Base-by-base conservation (phyloP, 2,797 vertebrate genomes). In the Taenioides sp. region DNA sequence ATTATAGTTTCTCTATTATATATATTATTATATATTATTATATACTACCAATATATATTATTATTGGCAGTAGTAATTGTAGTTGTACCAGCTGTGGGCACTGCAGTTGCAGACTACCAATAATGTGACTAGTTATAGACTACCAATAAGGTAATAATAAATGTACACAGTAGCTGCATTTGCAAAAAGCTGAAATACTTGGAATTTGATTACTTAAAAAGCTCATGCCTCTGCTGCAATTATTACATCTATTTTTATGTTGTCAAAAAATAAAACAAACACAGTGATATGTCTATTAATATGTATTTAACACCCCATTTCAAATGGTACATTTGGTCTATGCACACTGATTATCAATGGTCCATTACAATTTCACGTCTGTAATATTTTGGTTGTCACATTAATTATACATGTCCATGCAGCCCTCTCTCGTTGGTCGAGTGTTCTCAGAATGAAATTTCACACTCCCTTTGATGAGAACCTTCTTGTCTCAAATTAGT, bases 401-500 rank as follows among this genome's bases (percentile, higher is more conserved):
- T 74, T 25, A 55, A 4, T 4, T 62, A 1, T 22, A 63, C 49
- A 37, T 14, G 7, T 59, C 7, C 18, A 27, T 5, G 54, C 54
- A 23, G 22, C 22, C 2, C 27, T 52, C 23, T 76, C 57, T 55
- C 0, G 3, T 25, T 10, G 37, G 16, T 69, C 54, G 37, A 28
- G 7, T 23, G 60, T n/a, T 60, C 23, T 23, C 2, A 50, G n/a
- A 77, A 54, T 67, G 4, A 60, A 62, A 71, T 65, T 70, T 77
- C 47, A 75, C 73, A 79, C 60, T 60, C 12, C 34, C 17, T 64
- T 67, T 14, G 57, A 54, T 25, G 37, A 49, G 43, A 70, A 80
- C 28, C 55, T 66, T 47, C 23, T 58, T 74, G 50, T 79, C 67
- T 75, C 67, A 59, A 78, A 84, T 88, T 83, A 89, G 80, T 76